Conservation (phyloP, 2,888 invertebrate species). For the Callosobruchus maculatus region DNA sequence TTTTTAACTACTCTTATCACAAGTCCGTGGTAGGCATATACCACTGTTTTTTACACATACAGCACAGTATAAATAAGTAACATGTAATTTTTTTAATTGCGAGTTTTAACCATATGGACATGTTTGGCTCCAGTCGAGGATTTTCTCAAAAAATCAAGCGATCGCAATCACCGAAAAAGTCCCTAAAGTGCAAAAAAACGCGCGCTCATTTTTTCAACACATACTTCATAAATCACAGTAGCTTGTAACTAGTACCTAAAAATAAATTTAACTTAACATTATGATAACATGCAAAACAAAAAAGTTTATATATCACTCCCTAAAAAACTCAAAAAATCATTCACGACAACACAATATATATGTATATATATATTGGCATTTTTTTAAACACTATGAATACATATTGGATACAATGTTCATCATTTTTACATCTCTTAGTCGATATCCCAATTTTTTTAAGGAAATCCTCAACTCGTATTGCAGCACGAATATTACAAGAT, state of each 20-base stretch:
- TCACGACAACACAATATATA: background rate
- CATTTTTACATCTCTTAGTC: background rate
- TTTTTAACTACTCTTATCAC: slow-evolving; percentile 48
- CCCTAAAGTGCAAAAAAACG: background rate
- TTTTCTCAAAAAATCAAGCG: slow-evolving; percentile 13
- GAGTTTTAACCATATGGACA: slow-evolving; percentile 44
- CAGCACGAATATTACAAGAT: slow-evolving; percentile 36
- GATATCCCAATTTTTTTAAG: background rate
- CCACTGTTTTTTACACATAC: slow-evolving; percentile 42
- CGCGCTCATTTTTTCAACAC: background rate
- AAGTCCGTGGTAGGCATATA: slow-evolving; percentile 45
- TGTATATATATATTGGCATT: background rate
- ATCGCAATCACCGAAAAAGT: background rate
- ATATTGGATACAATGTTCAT: background rate
- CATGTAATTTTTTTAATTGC: slow-evolving; percentile 46
- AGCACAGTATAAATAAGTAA: slow-evolving; percentile 51
- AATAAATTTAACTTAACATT: background rate
- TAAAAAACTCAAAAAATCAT: background rate
- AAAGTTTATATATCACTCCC: background rate
- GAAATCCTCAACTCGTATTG: slow-evolving; percentile 31
- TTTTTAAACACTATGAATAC: background rate
- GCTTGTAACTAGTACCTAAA: background rate
- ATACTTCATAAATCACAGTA: background rate
- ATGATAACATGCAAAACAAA: background rate
- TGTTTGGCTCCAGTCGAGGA: slow-evolving; percentile 35